These are phyloP conservation scores for Discoglossus pictus DNA, from an alignment of 2,797 vertebrate species.

Conservation along the genomic window DNA sequence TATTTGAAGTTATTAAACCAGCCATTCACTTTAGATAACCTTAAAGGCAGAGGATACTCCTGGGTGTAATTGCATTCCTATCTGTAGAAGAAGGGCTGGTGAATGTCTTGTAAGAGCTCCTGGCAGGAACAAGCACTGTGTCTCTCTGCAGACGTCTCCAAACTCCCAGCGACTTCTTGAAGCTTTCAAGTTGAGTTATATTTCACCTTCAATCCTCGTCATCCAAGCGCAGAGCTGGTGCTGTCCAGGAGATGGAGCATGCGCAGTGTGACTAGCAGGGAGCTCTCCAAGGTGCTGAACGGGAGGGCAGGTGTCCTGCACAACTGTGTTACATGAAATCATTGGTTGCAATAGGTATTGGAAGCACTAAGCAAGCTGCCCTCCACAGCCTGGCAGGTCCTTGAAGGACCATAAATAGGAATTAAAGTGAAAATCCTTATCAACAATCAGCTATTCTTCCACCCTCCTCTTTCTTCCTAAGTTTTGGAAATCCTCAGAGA, in stretches of 20 bases:
- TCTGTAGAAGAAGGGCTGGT: not conserved
- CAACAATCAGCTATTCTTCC: too few relatives aligned
- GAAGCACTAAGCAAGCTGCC: too few relatives aligned
- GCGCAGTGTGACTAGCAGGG: constrained; percentile 39
- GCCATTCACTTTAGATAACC: not conserved
- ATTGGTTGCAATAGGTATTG: too few relatives aligned
- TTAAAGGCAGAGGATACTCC: too few relatives aligned
- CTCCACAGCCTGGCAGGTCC: too few relatives aligned
- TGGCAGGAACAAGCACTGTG: not conserved
- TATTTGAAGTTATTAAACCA: not conserved
- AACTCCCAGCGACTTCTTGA: not conserved
- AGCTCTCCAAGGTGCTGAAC: constrained; percentile 67
- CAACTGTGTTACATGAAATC: too few relatives aligned
- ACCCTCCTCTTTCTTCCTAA: too few relatives aligned
- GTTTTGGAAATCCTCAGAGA: too few relatives aligned
- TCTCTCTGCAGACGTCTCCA: constrained; percentile 18
- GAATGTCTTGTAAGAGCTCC: not conserved
- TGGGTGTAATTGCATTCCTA: too few relatives aligned
- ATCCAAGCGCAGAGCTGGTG: not conserved
- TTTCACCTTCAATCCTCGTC: not conserved
- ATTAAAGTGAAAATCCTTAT: too few relatives aligned
- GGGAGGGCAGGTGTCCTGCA: too few relatives aligned
- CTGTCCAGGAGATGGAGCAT: constrained; percentile 39
- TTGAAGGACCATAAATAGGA: too few relatives aligned
- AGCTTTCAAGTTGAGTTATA: not conserved